Evolutionary conservation across 2,888 invertebrate species (phyloP), one percentile per base, ranked within the genome.

Genomic region (Rotaria socialis): DNA sequence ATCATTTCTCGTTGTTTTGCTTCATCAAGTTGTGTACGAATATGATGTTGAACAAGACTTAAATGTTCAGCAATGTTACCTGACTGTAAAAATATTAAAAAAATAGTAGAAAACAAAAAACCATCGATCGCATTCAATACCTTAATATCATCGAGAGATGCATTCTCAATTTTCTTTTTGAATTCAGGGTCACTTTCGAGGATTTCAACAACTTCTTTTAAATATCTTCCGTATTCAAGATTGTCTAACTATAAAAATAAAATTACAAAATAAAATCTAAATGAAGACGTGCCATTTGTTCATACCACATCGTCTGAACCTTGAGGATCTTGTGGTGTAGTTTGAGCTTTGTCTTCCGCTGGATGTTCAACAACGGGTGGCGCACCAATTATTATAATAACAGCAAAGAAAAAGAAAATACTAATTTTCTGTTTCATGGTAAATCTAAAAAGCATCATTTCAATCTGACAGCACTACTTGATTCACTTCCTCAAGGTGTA

Each of bases 51-150:
- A 0, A 96, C 96, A 90, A 95, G 95, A 89, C 96, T 95, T 87
- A 97, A 92, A 90, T 97, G 95, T 88, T 94, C 93, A 0, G 97
- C 96, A 88, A 97, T 96, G 91, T 95, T 95, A 0, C 97, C 97
- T 88, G 94, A 94, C 95, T 87, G 6, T 4, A 80, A 80, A 8
- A n/a, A 75, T 10, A 43, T 43, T 0, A 3, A 0, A 75, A 10
- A 43, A 14, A 52, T 2, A 75, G n/a, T 11, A 52, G 14, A 14
- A 52, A 52, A 52, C 11, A 52, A 3, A 52, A 5, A n/a, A 0
- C 22, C 8, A 14, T 84, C 50, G 3, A 22, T 84, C 19, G 6
- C 43, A 41, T 75, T 41, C 22, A 43, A 24, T 80, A 80, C 80
- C n/a, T 24, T 87, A 41, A 87, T 87, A 80, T 87, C 86, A 24